Evolutionary conservation across 2,888 invertebrate species (phyloP).

Genomic region (Bruchidius siliquastri): DNA sequence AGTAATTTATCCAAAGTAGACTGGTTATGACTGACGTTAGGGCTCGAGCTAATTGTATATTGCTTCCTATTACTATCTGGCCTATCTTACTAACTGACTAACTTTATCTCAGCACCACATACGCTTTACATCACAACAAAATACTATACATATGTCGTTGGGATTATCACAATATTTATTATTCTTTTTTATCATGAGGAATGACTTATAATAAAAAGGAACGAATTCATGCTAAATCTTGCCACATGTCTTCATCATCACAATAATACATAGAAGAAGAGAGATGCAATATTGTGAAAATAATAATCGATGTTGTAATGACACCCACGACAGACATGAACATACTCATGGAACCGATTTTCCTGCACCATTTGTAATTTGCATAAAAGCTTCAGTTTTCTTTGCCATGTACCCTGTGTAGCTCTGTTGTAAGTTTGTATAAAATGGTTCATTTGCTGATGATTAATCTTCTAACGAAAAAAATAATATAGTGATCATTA

Average conservation of each 20-base stretch:
- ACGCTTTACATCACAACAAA: neutral
- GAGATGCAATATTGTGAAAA: no score
- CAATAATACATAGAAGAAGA: no score
- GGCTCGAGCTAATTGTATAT: conserved; percentile 45
- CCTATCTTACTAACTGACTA: conserved; percentile 13
- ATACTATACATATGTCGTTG: neutral
- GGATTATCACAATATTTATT: neutral
- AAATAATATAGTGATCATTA: no score
- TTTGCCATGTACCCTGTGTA: neutral
- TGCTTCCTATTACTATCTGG: conserved; percentile 43
- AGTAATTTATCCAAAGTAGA: conserved; percentile 31
- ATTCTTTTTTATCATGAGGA: neutral
- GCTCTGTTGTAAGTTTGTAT: neutral
- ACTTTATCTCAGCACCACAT: neutral
- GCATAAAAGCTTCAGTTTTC: neutral
- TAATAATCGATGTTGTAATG: neutral
- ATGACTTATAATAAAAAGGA: no score
- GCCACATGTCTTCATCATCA: no score
- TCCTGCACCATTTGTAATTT: neutral
- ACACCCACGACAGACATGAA: neutral
- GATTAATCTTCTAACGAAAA: no score
- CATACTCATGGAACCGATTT: neutral
- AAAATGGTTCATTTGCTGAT: no score
- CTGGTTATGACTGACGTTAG: conserved; percentile 41
- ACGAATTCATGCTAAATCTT: no score